These are phyloP conservation scores for Melanotaenia nigrans DNA, from an alignment of 2,797 vertebrate genomes.

Conservation along the genomic window DNA sequence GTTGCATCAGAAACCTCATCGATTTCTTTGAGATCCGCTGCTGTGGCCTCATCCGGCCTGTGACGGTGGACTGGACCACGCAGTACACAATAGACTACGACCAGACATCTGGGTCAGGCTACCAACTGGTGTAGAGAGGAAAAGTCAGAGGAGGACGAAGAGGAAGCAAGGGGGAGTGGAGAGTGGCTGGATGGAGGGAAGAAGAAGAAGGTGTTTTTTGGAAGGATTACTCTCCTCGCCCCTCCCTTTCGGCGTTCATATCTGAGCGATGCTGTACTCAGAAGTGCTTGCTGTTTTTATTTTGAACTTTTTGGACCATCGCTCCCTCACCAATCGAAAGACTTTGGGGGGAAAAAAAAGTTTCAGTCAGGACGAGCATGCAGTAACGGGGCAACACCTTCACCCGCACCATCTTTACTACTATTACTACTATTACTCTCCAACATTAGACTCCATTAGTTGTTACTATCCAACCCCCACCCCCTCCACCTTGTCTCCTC, in stretches of 20 bases:
- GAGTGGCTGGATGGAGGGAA: slow-evolving; percentile 2
- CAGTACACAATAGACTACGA: slow-evolving; percentile 99
- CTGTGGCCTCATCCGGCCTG: slow-evolving; percentile 96
- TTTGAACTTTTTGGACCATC: slow-evolving; percentile 71
- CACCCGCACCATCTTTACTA: slow-evolving; percentile 47
- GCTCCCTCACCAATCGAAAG: slow-evolving; percentile 79
- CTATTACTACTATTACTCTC: slow-evolving; percentile 52
- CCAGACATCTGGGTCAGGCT: slow-evolving; percentile 96
- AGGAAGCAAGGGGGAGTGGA: slow-evolving; percentile 8
- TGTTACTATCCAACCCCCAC: slow-evolving; percentile 25
- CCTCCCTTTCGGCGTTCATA: slow-evolving; percentile 57
- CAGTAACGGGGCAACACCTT: slow-evolving; percentile 83
- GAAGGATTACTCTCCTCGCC: slow-evolving; percentile 30
- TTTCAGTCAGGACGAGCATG: slow-evolving; percentile 91
- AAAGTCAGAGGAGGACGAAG: slow-evolving; percentile 9
- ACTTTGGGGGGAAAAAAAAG: slow-evolving; percentile 60
- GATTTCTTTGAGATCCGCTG: slow-evolving; percentile 99
- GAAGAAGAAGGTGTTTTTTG: neutral
- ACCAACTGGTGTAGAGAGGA: slow-evolving; percentile 94
- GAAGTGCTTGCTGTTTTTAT: slow-evolving; percentile 82
- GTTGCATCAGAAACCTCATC: slow-evolving; percentile 96
- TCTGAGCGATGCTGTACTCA: slow-evolving; percentile 66
- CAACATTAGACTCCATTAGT: slow-evolving; percentile 39
- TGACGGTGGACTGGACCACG: slow-evolving; percentile 96
- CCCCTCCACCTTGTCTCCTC: slow-evolving; percentile 52